Conservation (phyloP, 2,888 invertebrate species). For the Caenorhabditis imperialis region DNA sequence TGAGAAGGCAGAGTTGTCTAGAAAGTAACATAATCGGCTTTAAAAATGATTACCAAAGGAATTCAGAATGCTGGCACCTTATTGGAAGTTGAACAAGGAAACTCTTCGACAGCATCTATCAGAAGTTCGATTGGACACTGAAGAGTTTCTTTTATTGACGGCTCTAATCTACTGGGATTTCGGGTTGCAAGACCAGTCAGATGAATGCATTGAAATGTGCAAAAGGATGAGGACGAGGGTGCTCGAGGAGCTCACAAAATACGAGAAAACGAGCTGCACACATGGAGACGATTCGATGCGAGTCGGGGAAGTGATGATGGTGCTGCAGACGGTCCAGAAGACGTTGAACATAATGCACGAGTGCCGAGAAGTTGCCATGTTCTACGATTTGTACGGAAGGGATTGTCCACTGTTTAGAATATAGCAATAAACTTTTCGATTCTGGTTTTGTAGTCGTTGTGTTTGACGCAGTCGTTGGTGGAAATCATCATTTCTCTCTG, state of each 20-base stretch:
- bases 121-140: constrained; percentile 10
- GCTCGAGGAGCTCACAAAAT: constrained; percentile 7
- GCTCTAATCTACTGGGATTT: constrained; percentile 38
- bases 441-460: no score
- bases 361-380: constrained; percentile 18
- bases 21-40: neutral
- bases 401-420: constrained; percentile 23
- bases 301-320: constrained; percentile 12
- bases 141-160: constrained; percentile 22
- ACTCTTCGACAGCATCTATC: constrained; percentile 10
- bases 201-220: constrained; percentile 24
- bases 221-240: constrained; percentile 2
- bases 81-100: constrained; percentile 25
- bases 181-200: constrained; percentile 29
- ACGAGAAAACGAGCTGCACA: constrained; percentile 3
- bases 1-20: neutral
- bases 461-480: neutral
- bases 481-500: no score
- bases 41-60: neutral
- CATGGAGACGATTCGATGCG: neutral
- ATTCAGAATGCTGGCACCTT: constrained; percentile 34
- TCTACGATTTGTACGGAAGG: constrained; percentile 27
- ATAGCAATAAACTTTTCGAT: neutral
- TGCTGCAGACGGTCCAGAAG: constrained; percentile 22
- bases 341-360: constrained; percentile 12